These are phyloP conservation scores for Microtus montanus DNA, from an alignment of 2,113 vertebrate species.

Conservation along the genomic window DNA sequence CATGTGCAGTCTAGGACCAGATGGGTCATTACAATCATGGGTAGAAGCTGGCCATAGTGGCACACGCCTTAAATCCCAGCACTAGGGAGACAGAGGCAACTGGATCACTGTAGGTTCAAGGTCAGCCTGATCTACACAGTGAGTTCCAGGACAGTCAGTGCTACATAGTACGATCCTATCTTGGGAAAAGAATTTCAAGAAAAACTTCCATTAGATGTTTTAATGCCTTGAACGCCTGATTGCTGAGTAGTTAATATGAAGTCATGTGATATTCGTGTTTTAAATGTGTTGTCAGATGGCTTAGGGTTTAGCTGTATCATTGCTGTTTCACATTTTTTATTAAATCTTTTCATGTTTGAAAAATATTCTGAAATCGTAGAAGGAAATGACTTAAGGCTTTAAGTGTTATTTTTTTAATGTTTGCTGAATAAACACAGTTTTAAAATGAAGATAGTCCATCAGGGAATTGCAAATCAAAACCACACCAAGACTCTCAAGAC, in stretches of 20 bases:
- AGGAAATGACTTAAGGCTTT: neutral
- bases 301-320: neutral
- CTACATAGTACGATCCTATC: neutral
- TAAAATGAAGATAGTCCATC: neutral
- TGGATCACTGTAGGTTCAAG: neutral
- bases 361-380: neutral
- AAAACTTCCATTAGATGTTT: neutral
- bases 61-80: neutral
- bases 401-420: neutral
- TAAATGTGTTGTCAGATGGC: neutral
- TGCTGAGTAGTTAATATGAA: neutral
- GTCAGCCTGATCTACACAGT: neutral
- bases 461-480: neutral
- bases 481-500: neutral
- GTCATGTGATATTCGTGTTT: neutral
- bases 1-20: neutral
- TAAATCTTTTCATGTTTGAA: neutral
- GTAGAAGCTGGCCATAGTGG: neutral
- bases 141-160: neutral
- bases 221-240: neutral
- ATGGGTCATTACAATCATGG: neutral
- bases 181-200: neutral
- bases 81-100: neutral
- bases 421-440: neutral
- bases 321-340: neutral